phyloP scores from a whole-genome alignment of 2,888 invertebrate genomes.

The Cephus pulcher region DNA sequence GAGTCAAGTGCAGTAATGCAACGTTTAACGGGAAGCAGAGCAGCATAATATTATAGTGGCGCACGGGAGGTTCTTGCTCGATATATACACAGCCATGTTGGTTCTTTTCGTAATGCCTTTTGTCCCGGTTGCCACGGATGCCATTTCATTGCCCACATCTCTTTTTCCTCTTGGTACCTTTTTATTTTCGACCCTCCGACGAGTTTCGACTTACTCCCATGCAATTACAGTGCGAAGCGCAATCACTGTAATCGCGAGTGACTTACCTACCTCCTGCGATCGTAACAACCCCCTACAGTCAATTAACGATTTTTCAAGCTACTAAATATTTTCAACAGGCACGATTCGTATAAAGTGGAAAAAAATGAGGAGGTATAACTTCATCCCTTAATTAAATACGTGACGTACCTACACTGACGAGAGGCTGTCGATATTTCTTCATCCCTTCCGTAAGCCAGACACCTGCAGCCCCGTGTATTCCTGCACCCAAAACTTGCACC shows the following conservation, averaged over 20 bases:
- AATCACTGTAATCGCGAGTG: not conserved
- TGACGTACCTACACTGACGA: constrained; percentile 55
- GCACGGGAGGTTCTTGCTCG: not conserved
- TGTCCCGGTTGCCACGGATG: not conserved
- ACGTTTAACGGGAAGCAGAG: not conserved
- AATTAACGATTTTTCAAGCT: not conserved
- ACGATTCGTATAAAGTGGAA: not conserved
- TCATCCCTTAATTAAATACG: not conserved
- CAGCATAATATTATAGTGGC: not conserved
- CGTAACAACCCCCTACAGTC: not conserved
- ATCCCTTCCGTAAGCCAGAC: constrained; percentile 52
- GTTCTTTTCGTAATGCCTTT: not conserved
- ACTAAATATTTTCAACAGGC: not conserved
- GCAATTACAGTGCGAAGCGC: not conserved
- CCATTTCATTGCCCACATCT: not conserved
- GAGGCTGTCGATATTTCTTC: constrained; percentile 51
- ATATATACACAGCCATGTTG: not conserved
- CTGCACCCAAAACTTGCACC: constrained; percentile 69
- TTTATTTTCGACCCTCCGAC: not conserved
- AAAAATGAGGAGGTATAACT: not conserved
- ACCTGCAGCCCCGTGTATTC: constrained; percentile 66
- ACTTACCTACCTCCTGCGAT: not conserved
- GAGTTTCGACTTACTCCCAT: not conserved
- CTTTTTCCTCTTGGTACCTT: not conserved
- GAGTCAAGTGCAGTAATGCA: not conserved